Base-by-base conservation (phyloP, 1,140 invertebrate species). In the Drosophila arizonae region DNA sequence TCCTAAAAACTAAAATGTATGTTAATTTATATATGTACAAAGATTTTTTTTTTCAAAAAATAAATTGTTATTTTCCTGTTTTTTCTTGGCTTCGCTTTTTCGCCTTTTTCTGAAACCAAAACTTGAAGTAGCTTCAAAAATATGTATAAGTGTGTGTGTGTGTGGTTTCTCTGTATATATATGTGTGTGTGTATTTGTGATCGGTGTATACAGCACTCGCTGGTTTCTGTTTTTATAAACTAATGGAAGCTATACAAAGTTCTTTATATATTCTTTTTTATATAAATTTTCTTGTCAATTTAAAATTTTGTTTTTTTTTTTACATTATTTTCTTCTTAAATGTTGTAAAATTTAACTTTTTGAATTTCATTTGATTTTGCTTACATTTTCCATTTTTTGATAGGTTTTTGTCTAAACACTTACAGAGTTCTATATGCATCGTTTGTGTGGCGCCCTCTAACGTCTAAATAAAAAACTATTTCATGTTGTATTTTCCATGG, bases 241-340 rank as follows among this genome's bases (percentile, higher is more conserved):
- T 84, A 84, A 68, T 84, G 81, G 81, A 84, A 84, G 81, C 66
- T 84, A 85, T 79, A 79, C 72, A 79, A 41, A 67, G 63, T 39
- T 65, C 67, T 60, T 43, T 17, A 15, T 33, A 39, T 61, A 28
- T 43, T 33, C 30, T 58, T 10, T 46, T 15, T 33, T 43, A 24
- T 24, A 24, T 24, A n/a, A 52, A 28, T 70, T 8, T 33, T 50
- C 48, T 28, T 64, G 43, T 60, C 57, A n/a, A 46, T 60, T 50
- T 15, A 33, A 41, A 39, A 60, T 24, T 56, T 55, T 28, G 17
- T 28, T 55, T 62, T 50, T 52, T 36, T 56, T 28, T 21, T 28
- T 24, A 26, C 3, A 15, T 46, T 6, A 8, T 28, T 55, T 48
- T 56, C 36, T n/a, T 26, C 15, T 36, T 41, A 8, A 30, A 30